Conservation (phyloP, 2,888 invertebrate genomes). For the Luffia ferchaultella region DNA sequence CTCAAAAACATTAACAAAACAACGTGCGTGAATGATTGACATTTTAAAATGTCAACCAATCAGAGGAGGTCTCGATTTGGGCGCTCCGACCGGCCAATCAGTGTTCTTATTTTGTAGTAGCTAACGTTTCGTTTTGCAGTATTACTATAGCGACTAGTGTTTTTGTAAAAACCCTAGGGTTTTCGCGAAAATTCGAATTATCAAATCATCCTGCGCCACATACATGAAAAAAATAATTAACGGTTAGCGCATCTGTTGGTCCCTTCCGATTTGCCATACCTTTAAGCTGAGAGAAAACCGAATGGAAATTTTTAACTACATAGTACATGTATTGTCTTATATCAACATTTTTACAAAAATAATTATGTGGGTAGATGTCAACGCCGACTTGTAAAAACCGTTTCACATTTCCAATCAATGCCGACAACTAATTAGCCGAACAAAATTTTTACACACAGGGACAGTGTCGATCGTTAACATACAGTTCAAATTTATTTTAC, state of each 20-base stretch:
- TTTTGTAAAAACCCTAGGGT: no score
- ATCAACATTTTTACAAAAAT: conserved; percentile 60
- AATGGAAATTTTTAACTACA: conserved; percentile 42
- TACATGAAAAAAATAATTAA: no score
- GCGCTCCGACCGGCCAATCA: no score
- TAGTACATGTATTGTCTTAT: conserved; percentile 59
- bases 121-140: no score
- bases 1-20: no score
- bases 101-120: no score
- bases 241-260: conserved; percentile 33
- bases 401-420: conserved; percentile 59
- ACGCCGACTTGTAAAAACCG: conserved; percentile 50
- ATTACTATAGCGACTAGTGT: no score
- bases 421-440: conserved; percentile 62
- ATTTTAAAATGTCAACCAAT: no score
- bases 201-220: no score
- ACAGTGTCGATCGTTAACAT: conserved; percentile 48
- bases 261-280: conserved; percentile 55
- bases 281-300: conserved; percentile 32
- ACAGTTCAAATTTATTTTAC: conserved; percentile 10
- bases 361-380: conserved; percentile 53
- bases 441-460: conserved; percentile 57
- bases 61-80: no score
- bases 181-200: no score
- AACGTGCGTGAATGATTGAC: no score